phyloP scores from a whole-genome alignment of 1,140 invertebrate genomes.

The Ceratina calcarata region DNA sequence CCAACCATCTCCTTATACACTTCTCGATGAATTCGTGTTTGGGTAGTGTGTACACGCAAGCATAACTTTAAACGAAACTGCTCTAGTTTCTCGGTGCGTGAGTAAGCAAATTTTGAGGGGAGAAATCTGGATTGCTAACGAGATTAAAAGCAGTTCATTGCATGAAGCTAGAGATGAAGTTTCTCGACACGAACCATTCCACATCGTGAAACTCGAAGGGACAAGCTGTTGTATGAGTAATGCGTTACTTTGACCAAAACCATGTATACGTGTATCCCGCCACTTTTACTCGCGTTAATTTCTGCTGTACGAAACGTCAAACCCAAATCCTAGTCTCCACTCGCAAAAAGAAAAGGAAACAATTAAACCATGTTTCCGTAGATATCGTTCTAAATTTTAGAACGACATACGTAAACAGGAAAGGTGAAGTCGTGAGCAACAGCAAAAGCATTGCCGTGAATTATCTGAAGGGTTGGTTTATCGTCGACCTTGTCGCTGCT shows the following conservation, averaged over 20 bases:
- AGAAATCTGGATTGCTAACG: constrained; percentile 48
- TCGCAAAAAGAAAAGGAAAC: not conserved
- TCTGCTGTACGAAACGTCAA: not conserved
- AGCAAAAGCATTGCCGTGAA: constrained; percentile 92
- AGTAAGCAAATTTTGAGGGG: constrained; percentile 37
- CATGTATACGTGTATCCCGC: not conserved
- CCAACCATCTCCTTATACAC: not conserved
- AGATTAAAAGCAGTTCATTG: constrained; percentile 51
- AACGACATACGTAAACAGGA: constrained; percentile 98
- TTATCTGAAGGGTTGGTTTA: constrained; percentile 97
- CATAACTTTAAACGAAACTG: constrained; percentile 8
- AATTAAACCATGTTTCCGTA: constrained; percentile 80
- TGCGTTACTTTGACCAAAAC: constrained; percentile 21
- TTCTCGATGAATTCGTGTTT: not conserved
- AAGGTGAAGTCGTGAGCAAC: constrained; percentile 98
- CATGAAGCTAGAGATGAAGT: constrained; percentile 30
- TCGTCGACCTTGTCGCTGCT: constrained; percentile 96
- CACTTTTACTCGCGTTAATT: constrained; percentile 7
- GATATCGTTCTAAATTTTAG: constrained; percentile 99
- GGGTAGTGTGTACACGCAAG: too few species aligned
- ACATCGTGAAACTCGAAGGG: constrained; percentile 25
- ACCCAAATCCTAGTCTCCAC: not conserved
- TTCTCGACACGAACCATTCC: constrained; percentile 30
- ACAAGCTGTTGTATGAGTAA: constrained; percentile 1
- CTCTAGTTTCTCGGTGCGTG: not conserved